Evolutionary conservation across 2,888 invertebrate genomes (phyloP), one percentile per base, ranked within the genome.

Genomic region (Limnephilus rhombicus): DNA sequence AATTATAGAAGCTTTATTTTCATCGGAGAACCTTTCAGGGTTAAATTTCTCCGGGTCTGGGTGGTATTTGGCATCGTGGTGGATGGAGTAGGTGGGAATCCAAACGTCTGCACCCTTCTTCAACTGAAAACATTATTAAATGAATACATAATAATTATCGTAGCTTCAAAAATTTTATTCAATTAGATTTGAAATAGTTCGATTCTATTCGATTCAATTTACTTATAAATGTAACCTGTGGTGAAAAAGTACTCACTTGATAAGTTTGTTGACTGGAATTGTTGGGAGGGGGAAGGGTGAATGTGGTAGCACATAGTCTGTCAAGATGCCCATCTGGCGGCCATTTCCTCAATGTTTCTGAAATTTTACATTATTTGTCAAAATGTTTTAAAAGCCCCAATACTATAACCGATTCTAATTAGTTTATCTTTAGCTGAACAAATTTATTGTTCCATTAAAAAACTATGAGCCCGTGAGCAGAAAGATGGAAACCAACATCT

Each of bases 11-110:
- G 88, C 68, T 85, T 95, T 95, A 92, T 95, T 95, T 89, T 96
- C 95, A 0, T 95, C 95, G 0, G 95, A 95, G 94, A 96, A 96
- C 89, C 96, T 94, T 49, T 96, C 96, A 0, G 96, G 96, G 91
- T 96, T 94, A 93, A 96, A 96, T 92, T 94, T 94, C 18, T 94
- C 94, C 0, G 95, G 95, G 45, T 95, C 94, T 4, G 94, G 94
- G 92, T 94, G 95, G 93, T 94, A 94, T 49, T 94, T 93, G 9
- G 94, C 93, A 92, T 95, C 94, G 68, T 93, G 94, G 89, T 95
- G 95, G 9, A 95, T 89, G 0, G 95, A 94, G 95, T 96, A 91
- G 90, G 94, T 81, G 92, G 94, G 93, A 92, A 93, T 92, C 94
- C 94, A 94, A 91, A 94, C 91, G 92, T 94, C 93, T 82, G 94